phyloP scores from a whole-genome alignment of 1,140 invertebrate genomes.

The Arctopsyche grandis region DNA sequence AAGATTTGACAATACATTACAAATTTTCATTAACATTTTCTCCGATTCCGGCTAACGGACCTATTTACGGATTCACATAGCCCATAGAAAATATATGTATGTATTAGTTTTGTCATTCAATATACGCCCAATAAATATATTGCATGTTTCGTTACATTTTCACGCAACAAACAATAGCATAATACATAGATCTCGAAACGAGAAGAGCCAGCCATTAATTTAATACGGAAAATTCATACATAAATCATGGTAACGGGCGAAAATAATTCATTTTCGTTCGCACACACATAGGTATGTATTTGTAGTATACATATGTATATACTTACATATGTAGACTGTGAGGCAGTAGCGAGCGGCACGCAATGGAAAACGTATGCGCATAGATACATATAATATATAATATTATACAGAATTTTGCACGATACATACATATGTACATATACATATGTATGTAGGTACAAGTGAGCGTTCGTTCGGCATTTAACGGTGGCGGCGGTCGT shows the following conservation, averaged over 20 bases:
- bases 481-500: slow-evolving; percentile 1
- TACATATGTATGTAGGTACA: not conserved
- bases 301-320: not conserved
- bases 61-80: too few species aligned
- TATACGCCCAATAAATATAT: too few species aligned
- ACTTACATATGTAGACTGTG: not conserved
- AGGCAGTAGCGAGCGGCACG: not conserved
- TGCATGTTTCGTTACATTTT: too few species aligned
- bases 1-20: too few species aligned
- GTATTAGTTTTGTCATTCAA: too few species aligned
- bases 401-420: too few species aligned
- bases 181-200: not conserved
- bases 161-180: not conserved
- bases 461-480: not conserved
- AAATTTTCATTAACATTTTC: too few species aligned
- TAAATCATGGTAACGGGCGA: slow-evolving; percentile 10
- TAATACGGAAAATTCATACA: slow-evolving; percentile 14
- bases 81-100: too few species aligned
- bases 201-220: not conserved
- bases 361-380: not conserved
- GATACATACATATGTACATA: too few species aligned
- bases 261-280: slow-evolving; percentile 18
- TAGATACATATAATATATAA: too few species aligned
- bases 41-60: too few species aligned
- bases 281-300: too few species aligned